These are phyloP conservation scores for Nyctibius grandis DNA, from an alignment of 2,797 vertebrate genomes.

Conservation along the genomic window DNA sequence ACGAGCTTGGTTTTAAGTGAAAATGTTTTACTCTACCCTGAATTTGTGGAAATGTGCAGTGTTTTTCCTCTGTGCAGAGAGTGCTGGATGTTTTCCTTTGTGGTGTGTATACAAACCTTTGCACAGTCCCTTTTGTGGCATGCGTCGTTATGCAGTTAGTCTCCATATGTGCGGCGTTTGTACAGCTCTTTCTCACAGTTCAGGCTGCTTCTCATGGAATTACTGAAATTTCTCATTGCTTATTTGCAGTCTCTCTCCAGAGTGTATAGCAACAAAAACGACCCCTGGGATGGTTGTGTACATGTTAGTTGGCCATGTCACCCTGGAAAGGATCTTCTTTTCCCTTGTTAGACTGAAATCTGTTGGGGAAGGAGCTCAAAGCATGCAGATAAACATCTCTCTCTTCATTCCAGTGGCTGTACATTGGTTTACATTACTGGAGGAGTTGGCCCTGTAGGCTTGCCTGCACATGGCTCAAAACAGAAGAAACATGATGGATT, in stretches of 20 bases:
- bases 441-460: not conserved
- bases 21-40: not conserved
- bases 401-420: not conserved
- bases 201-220: not conserved
- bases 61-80: not conserved
- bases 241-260: not conserved
- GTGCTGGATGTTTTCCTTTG: not conserved
- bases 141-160: not conserved
- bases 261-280: fast-evolving
- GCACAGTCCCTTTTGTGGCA: not conserved
- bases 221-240: not conserved
- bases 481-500: not conserved
- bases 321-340: not conserved
- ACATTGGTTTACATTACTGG: not conserved
- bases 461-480: not conserved
- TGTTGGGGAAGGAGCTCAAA: not conserved
- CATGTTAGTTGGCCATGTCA: not conserved
- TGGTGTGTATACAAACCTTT: not conserved
- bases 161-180: not conserved
- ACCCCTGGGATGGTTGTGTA: not conserved
- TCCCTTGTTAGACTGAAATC: not conserved
- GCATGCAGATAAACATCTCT: not conserved
- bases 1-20: not conserved
- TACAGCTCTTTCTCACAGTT: not conserved
- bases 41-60: not conserved